Base-by-base conservation (phyloP, 53 echinoderm and acorn worm genomes). In the Apostichopus leukothele region DNA sequence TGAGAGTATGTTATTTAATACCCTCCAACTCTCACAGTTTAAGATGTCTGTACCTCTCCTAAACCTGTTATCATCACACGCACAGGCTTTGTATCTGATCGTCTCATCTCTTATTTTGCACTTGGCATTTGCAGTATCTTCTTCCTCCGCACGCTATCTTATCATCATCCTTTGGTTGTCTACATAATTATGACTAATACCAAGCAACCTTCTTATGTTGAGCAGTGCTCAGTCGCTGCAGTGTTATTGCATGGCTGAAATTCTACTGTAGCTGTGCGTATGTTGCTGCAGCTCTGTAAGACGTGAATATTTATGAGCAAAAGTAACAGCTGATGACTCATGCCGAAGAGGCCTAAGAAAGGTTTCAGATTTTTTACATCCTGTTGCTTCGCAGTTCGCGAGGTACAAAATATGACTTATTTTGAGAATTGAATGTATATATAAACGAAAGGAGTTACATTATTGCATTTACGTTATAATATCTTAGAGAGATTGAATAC, bases 271-370 rank as follows among this genome's bases (percentile, higher is more conserved):
- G 18, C 18, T 52, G 16, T 54, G 81, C 23, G 54, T 59, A 81
- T 55, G 81, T 25, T 54, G 16, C 52, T 12, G 16, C 22, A 5
- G 7, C 53, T 21, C 52, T 71, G 71, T 6, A n/a, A 71, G 71
- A 71, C 71, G 71, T 71, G 71, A 71, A 71, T 71, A 71, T 71
- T 71, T 18, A 71, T 71, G 71, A 81, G 22, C 52, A 13, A 81
- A 54, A 54, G 53, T 54, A 59, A 77, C 20, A 22, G 81, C 39
- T 79, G 78, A 80, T 80, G 81, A 81, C 81, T 81, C 81, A 81
- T 51, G 22, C 19, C 11, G 20, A 80, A 81, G 81, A 81, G 81
- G 81, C 81, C 81, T 52, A 18, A 81, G 81, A 81, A 54, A 81
- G 81, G 81, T 9, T 18, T 19, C 59, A 57, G 81, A 53, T 20